Evolutionary conservation across 2,113 vertebrate species (phyloP).

Genomic region (Paracanthobrama guichenoti): DNA sequence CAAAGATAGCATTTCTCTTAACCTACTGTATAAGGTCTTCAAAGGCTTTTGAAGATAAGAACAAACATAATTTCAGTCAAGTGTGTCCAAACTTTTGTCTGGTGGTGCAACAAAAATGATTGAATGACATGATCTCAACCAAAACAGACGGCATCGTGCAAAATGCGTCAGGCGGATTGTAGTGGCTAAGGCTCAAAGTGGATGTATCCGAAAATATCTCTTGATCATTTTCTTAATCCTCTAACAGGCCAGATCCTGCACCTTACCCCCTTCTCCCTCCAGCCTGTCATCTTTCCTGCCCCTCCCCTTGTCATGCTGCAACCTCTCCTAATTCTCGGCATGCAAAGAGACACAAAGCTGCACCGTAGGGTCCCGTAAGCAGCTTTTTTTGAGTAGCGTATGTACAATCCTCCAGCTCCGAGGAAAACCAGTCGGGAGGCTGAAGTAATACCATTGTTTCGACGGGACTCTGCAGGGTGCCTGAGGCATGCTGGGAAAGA

Average conservation of each 20-base stretch:
- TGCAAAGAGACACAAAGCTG: conserved; percentile 54
- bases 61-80: not conserved
- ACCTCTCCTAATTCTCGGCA: conserved; percentile 47
- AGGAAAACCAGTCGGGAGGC: conserved; percentile 43
- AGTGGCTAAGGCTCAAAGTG: conserved; percentile 64
- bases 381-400: conserved; percentile 49
- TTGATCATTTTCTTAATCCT: conserved; percentile 72
- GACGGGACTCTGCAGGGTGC: conserved; percentile 44
- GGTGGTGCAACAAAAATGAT: not conserved
- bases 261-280: conserved; percentile 47
- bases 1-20: not conserved
- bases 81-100: not conserved
- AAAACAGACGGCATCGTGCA: conserved; percentile 17
- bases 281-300: conserved; percentile 48
- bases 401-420: conserved; percentile 45
- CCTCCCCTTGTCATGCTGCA: conserved; percentile 52
- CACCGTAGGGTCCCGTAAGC: conserved; percentile 54
- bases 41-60: not conserved
- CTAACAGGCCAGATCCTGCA: conserved; percentile 66
- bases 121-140: not conserved
- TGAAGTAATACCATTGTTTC: conserved; percentile 49
- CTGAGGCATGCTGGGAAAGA: conserved; percentile 42
- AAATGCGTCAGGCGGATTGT: conserved; percentile 56
- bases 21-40: not conserved
- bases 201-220: conserved; percentile 64